A percentile compares a stretch with the other conserved stretches of the same genome.
phyloP scores from a whole-genome alignment of 2,888 invertebrate genomes.

The Cosmia trapezina region DNA sequence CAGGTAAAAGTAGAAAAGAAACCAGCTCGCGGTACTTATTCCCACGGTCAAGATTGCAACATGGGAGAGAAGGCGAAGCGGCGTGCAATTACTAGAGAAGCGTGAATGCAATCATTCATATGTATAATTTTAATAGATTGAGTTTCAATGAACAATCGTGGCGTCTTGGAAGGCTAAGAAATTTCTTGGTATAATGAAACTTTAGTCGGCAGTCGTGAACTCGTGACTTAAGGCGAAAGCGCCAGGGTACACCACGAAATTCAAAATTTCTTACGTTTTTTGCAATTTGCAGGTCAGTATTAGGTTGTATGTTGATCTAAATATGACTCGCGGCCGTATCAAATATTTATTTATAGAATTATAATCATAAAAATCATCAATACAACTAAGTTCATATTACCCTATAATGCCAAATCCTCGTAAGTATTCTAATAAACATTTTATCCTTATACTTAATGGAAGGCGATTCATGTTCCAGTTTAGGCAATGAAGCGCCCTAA shows the following conservation, averaged over 20 bases:
- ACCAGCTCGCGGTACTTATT: slow-evolving; percentile 73
- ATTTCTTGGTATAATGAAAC: slow-evolving; percentile 36
- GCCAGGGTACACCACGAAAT: too few species aligned
- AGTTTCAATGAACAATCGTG: slow-evolving; percentile 47
- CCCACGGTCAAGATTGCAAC: slow-evolving; percentile 82
- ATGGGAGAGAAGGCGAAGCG: slow-evolving; percentile 68
- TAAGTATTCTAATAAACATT: neutral
- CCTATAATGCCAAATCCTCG: neutral
- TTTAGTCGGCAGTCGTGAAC: slow-evolving; percentile 23
- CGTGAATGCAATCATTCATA: slow-evolving; percentile 63
- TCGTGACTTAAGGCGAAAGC: too few species aligned
- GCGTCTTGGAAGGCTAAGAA: slow-evolving; percentile 8
- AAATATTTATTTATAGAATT: too few species aligned
- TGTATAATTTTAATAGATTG: slow-evolving; percentile 56
- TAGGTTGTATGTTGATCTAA: too few species aligned
- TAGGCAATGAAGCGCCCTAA: neutral
- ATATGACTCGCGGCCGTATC: too few species aligned
- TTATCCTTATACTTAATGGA: neutral
- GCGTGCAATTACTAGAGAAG: slow-evolving; percentile 63
- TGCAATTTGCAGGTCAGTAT: too few species aligned
- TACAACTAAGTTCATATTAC: too few species aligned
- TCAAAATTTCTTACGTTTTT: too few species aligned
- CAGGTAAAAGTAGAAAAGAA: slow-evolving; percentile 80
- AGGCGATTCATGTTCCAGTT: neutral
- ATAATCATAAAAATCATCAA: too few species aligned